phyloP scores from a whole-genome alignment of 2,113 vertebrate genomes.

The Xenopus tropicalis region UCB_Xtro_10.0 CM004443.2:20732501-20733000 shows the following conservation, averaged over 20 bases:
- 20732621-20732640: slow-evolving; percentile 13
- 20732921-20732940: too few relatives aligned
- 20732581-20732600: slow-evolving; percentile 7
- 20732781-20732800: too few relatives aligned
- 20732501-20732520: slow-evolving; percentile 32
- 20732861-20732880: too few relatives aligned
- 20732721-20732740: neutral
- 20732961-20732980: too few relatives aligned
- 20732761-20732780: too few relatives aligned
- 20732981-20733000: too few relatives aligned
- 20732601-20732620: slow-evolving; percentile 32
- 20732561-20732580: slow-evolving; percentile 27
- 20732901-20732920: too few relatives aligned
- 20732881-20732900: too few relatives aligned
- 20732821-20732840: too few relatives aligned
- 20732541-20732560: slow-evolving; percentile 28
- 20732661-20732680: neutral
- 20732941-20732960: too few relatives aligned
- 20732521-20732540: slow-evolving; percentile 25
- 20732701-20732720: slow-evolving; percentile 30
- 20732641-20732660: neutral
- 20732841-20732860: too few relatives aligned
- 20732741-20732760: neutral
- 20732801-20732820: too few relatives aligned
- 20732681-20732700: slow-evolving; percentile 20